A percentile compares a stretch with the other conserved stretches of the same genome.
Evolutionary conservation across 2,797 vertebrate genomes (phyloP).

Genomic region (Enteromius viviparus): DNA sequence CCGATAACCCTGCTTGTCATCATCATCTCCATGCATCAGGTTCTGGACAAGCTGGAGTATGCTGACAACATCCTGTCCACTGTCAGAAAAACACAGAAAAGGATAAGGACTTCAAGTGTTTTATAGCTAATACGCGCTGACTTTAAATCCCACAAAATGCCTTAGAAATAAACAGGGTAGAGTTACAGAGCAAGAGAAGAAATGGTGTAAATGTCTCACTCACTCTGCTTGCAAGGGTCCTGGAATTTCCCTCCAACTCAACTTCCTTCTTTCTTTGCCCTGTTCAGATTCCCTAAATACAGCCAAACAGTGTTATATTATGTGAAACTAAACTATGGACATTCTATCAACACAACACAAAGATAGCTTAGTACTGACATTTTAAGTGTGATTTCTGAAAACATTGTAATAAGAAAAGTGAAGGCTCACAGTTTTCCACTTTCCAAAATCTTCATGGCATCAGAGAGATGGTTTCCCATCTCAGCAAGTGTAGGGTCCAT

Average conservation of each 20-base stretch:
- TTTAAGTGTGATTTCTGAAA: neutral
- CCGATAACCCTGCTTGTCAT: slow-evolving; percentile 80
- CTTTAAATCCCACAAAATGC: neutral
- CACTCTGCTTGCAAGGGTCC: slow-evolving; percentile 95
- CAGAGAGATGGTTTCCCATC: slow-evolving; percentile 91
- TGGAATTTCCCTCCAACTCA: slow-evolving; percentile 85
- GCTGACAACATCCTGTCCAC: slow-evolving; percentile 89
- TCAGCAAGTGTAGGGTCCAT: slow-evolving; percentile 86
- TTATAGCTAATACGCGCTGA: neutral
- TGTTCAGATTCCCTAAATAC: slow-evolving; percentile 65
- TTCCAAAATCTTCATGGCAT: slow-evolving; percentile 92
- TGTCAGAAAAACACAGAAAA: slow-evolving; percentile 61
- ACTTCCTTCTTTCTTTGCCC: slow-evolving; percentile 74
- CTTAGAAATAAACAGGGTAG: neutral
- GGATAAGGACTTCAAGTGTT: neutral
- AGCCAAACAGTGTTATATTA: slow-evolving; percentile 23
- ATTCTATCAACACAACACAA: slow-evolving; percentile 15
- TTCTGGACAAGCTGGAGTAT: slow-evolving; percentile 93
- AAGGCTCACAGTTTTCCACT: slow-evolving; percentile 82
- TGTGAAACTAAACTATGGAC: neutral
- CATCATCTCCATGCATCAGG: slow-evolving; percentile 90
- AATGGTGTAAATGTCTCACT: slow-evolving; percentile 56
- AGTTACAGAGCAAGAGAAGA: neutral
- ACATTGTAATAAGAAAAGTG: neutral
- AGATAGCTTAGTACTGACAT: neutral